Evolutionary conservation across 1,140 invertebrate species (phyloP).

Genomic region (Eriocheir sinensis): DNA sequence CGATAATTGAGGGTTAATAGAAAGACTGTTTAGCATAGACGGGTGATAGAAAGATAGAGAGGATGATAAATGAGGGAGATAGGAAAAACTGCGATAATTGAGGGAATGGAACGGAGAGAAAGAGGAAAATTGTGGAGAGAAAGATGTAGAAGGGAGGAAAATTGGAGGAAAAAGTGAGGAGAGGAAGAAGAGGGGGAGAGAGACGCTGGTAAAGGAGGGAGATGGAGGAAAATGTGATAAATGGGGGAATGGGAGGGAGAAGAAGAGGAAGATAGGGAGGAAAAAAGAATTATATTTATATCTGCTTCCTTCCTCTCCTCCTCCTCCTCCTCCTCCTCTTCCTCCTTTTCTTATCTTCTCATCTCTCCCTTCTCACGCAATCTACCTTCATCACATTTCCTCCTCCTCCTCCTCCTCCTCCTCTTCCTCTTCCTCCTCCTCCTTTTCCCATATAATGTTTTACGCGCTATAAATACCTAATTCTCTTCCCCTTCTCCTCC

Average conservation of each 20-base stretch:
- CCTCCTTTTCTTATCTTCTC: not conserved
- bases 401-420: not conserved
- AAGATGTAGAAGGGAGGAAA: not conserved
- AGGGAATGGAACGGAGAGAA: not conserved
- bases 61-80: not conserved
- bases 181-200: not conserved
- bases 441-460: no score
- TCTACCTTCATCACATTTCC: not conserved
- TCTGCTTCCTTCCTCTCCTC: not conserved
- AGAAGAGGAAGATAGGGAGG: not conserved
- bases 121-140: not conserved
- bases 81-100: not conserved
- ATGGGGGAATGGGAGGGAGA: not conserved
- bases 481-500: not conserved
- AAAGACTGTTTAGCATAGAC: no score
- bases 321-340: not conserved
- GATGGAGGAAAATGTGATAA: not conserved
- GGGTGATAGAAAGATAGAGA: not conserved
- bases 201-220: not conserved
- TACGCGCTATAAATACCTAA: no score
- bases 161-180: not conserved
- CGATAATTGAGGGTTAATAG: no score
- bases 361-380: not conserved
- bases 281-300: not conserved
- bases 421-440: not conserved